Percentiles rank a stretch among this genome's conserved stretches.
Conservation (phyloP, 2,888 invertebrate genomes). For the Melanophora roralis region DNA sequence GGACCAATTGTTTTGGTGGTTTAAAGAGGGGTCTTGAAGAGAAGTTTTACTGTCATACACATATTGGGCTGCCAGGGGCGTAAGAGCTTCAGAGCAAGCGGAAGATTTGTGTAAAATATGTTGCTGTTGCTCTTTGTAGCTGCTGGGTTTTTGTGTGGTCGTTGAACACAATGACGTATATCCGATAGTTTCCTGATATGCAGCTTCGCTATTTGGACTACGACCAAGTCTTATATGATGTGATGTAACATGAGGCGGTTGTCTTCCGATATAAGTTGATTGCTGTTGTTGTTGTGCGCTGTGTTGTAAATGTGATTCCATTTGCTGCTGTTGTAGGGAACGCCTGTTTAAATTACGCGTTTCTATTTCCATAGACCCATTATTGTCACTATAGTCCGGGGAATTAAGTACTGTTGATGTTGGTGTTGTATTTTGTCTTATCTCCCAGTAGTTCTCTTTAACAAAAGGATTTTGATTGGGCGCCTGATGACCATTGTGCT, state of each 20-base stretch:
- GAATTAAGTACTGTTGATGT: slow-evolving; percentile 76
- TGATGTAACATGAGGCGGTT: slow-evolving; percentile 67
- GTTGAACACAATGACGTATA: slow-evolving; percentile 13
- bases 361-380: slow-evolving; percentile 67
- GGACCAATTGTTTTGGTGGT: slow-evolving; percentile 58
- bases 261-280: slow-evolving; percentile 40
- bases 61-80: slow-evolving; percentile 70
- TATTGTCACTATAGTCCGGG: slow-evolving; percentile 72
- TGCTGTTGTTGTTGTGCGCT: slow-evolving; percentile 44
- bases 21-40: slow-evolving; percentile 65
- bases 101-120: slow-evolving; percentile 55
- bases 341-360: slow-evolving; percentile 41
- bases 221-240: slow-evolving; percentile 74
- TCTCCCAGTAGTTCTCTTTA: slow-evolving; percentile 75
- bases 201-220: slow-evolving; percentile 72
- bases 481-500: slow-evolving; percentile 54
- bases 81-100: slow-evolving; percentile 69
- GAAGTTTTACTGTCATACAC: slow-evolving; percentile 71
- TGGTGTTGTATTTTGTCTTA: slow-evolving; percentile 67
- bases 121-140: slow-evolving; percentile 49
- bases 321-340: slow-evolving; percentile 64
- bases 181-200: slow-evolving; percentile 54
- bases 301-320: slow-evolving; percentile 48
- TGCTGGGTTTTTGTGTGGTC: slow-evolving; percentile 50
- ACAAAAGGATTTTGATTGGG: slow-evolving; percentile 74